A percentile compares a stretch with the other conserved stretches of the same genome.
Conservation (phyloP, 2,888 invertebrate species). For the Clitarchus hookeri region DNA sequence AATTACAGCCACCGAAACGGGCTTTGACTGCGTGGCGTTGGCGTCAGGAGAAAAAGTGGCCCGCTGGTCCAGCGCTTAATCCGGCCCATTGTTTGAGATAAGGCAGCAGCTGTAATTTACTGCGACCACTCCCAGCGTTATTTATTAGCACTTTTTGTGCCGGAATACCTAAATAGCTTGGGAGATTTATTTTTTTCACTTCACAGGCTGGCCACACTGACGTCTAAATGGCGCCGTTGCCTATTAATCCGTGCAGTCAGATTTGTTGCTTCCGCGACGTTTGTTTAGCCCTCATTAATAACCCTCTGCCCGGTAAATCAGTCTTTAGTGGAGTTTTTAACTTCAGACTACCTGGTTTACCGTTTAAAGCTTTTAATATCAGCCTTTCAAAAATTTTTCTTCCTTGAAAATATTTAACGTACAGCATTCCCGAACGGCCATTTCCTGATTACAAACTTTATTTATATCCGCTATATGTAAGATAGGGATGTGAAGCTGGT, state of each 20-base stretch:
- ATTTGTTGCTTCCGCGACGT: not conserved
- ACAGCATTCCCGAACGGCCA: no score
- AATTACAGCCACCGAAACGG: no score
- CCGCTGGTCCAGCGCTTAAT: not conserved
- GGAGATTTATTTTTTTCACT: not conserved
- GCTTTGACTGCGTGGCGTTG: no score
- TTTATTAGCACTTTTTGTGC: not conserved
- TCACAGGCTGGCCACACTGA: not conserved
- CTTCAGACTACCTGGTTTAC: not conserved
- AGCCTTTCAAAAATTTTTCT: no score
- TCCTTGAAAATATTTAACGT: no score
- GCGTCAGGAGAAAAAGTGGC: not conserved
- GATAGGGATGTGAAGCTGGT: no score
- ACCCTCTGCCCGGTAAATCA: not conserved
- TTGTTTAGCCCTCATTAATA: not conserved
- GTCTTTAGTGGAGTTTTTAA: not conserved
- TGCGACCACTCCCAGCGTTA: not conserved
- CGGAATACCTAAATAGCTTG: not conserved
- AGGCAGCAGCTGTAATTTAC: conserved; percentile 9
- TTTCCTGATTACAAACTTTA: no score
- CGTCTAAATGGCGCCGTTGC: not conserved
- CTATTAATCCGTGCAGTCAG: not conserved
- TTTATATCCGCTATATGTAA: no score
- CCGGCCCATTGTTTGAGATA: not conserved
- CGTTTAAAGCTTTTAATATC: no score